Evolutionary conservation across 2,888 invertebrate species (phyloP).

Genomic region (Lamellibrachia columna): DNA sequence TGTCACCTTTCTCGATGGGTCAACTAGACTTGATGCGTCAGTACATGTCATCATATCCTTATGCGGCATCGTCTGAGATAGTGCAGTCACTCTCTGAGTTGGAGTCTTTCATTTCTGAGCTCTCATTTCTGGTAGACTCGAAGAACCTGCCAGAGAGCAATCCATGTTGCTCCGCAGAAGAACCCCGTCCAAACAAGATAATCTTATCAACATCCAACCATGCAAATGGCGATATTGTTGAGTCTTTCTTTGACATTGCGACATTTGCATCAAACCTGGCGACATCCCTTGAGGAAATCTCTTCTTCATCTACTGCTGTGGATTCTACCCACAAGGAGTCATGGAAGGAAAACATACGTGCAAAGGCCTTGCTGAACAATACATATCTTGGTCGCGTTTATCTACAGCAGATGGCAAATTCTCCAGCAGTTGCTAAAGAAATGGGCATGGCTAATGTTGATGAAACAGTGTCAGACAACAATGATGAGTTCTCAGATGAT

Average conservation of each 20-base stretch:
- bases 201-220: not conserved
- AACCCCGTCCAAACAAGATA: not conserved
- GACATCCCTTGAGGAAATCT: not conserved
- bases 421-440: not conserved
- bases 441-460: not conserved
- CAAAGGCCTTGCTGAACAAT: not conserved
- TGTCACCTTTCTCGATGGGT: not conserved
- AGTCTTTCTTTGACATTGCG: not conserved
- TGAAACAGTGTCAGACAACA: not conserved
- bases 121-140: not conserved
- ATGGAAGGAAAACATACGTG: not conserved
- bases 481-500: not conserved
- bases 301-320: not conserved
- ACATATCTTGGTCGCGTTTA: not conserved
- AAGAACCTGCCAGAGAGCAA: not conserved
- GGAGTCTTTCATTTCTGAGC: not conserved
- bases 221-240: not conserved
- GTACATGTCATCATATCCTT: not conserved
- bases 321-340: not conserved
- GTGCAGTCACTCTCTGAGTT: not conserved
- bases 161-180: not conserved
- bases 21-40: not conserved
- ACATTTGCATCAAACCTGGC: not conserved
- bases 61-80: not conserved
- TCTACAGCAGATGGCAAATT: not conserved